Base-by-base conservation (phyloP, 2,888 invertebrate genomes). In the Thera britannica region DNA sequence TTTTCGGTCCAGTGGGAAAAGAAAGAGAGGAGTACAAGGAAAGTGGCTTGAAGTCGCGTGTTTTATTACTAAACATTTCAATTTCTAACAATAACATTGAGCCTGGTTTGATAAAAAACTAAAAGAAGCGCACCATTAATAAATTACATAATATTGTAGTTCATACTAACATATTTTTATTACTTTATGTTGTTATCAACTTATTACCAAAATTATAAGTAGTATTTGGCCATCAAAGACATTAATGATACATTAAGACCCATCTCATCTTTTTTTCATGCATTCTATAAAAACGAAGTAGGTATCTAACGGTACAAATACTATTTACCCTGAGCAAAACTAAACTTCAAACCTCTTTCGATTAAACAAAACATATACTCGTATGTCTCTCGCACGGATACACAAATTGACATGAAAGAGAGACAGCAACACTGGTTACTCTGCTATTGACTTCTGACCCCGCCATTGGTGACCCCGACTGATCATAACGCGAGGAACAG, bases 401-500 rank as follows among this genome's bases (percentile, higher is more conserved):
- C 62, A 71, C 68, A 71, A 75, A 75, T 75, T 75, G 74, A 74
- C 75, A 71, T 59, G 35, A 64, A 69, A 74, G 66, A 71, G 70
- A 65, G 71, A 71, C 74, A 68, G 68, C 72, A 57, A 70, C 67
- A 72, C 59, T 41, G 12, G 61, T 55, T 9, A 46, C 44, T 46
- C 2, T 9, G 9, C 44, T 46, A 9, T 9, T 46, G 9, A 12
- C 23, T 34, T 34, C 34, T 9, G 55, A 62, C 55, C 48, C 46
- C 36, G 38, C 54, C 46, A 62, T 56, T 59, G 48, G 51, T 69
- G 64, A 65, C 63, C 63, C 62, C 35, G 68, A 70, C 72, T 66
- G 74, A 84, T 85, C 84, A 85, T 84, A 85, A 84, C 62, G 70
- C 36, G 77, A 72, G 23, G 74, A 77, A 68, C 71, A 68, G 7